Conservation (phyloP, 2,888 invertebrate species). For the Hirtodrosophila trivittata region DNA sequence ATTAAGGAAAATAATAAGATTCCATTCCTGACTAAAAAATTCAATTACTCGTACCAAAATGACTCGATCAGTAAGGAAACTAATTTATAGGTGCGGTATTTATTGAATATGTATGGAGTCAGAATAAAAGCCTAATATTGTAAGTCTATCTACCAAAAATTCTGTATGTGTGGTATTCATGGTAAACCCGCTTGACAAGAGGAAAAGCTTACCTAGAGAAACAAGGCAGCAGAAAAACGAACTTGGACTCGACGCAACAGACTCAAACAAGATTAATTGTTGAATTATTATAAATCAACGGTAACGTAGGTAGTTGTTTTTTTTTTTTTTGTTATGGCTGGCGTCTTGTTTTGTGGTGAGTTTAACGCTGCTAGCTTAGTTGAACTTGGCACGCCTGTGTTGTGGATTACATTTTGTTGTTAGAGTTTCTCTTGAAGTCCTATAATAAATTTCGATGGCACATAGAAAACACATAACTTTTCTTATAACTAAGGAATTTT, state of each 20-base stretch:
- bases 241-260: slow-evolving; percentile 33
- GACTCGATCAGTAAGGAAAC: too few species aligned
- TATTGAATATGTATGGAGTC: not conserved
- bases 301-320: slow-evolving; percentile 53
- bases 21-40: too few species aligned
- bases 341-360: slow-evolving; percentile 29
- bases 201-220: slow-evolving; percentile 27
- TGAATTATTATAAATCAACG: slow-evolving; percentile 59
- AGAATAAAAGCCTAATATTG: slow-evolving; percentile 1
- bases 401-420: slow-evolving; percentile 9
- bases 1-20: too few species aligned
- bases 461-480: too few species aligned
- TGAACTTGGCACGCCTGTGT: slow-evolving; percentile 35
- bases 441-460: too few species aligned
- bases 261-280: slow-evolving; percentile 71
- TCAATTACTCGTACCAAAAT: too few species aligned
- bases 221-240: slow-evolving; percentile 25
- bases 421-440: not conserved
- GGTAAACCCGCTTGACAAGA: slow-evolving; percentile 25
- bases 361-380: slow-evolving; percentile 19
- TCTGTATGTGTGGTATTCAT: slow-evolving; percentile 18
- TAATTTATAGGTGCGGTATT: too few species aligned
- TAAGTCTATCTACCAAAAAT: slow-evolving; percentile 29
- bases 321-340: slow-evolving; percentile 34
- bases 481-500: slow-evolving; percentile 23